phyloP scores from a whole-genome alignment of 1,140 invertebrate genomes.

The Tetramorium parvispinum region DNA sequence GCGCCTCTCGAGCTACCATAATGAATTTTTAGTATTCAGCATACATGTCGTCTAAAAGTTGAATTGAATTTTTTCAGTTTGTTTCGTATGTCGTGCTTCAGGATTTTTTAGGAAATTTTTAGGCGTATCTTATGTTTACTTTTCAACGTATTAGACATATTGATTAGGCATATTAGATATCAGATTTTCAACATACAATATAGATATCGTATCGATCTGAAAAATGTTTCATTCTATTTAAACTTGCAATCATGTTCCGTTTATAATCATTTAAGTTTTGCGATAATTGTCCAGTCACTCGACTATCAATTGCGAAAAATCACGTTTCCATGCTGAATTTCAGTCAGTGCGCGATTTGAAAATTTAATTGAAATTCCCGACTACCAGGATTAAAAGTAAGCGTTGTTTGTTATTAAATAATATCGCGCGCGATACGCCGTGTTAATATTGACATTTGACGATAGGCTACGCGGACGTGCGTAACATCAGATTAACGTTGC shows the following conservation, averaged over 20 bases:
- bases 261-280: slow-evolving; percentile 7
- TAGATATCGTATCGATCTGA: neutral
- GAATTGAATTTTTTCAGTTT: too few species aligned
- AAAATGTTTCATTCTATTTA: neutral
- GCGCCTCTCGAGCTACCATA: neutral
- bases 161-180: too few species aligned
- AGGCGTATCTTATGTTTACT: neutral
- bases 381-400: slow-evolving; percentile 56
- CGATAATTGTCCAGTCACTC: neutral
- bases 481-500: slow-evolving; percentile 62
- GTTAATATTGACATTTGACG: slow-evolving; percentile 62
- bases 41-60: neutral
- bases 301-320: slow-evolving; percentile 45
- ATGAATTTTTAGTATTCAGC: neutral
- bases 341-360: slow-evolving; percentile 36
- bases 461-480: slow-evolving; percentile 60
- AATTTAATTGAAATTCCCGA: slow-evolving; percentile 57
- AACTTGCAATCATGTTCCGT: neutral
- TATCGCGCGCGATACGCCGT: slow-evolving; percentile 52
- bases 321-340: slow-evolving; percentile 30
- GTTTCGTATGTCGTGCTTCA: neutral
- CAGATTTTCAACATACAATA: neutral
- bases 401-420: slow-evolving; percentile 64
- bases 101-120: neutral
- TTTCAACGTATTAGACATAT: too few species aligned